Base-by-base conservation (phyloP, 2,888 invertebrate species). In the Ectemnius continuus region DNA sequence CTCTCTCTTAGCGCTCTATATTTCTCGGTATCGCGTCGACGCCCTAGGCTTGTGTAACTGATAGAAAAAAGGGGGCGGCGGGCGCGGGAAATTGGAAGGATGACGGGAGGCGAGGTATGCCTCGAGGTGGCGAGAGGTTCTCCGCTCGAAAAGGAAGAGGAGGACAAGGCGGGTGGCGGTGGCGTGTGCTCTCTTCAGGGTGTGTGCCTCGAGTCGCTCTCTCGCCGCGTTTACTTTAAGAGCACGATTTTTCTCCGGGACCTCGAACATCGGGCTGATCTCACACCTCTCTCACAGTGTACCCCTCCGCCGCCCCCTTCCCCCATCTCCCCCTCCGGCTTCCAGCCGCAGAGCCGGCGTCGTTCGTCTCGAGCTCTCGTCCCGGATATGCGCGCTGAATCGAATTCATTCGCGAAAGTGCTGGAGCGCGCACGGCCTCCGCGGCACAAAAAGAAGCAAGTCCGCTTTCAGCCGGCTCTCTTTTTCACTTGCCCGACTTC, bases 351-450 rank as follows among this genome's bases (percentile, higher is more conserved):
- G 58, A 26, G 61, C 36, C 18, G 16, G 8, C 52, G n/a, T 14
- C 52, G 52, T 36, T 36, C 36, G 36, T 36, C 36, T 36, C 36
- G 16, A 52, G 14, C 52, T 52, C 52, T 11, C 52, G 14, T 52
- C 16, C 52, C 13, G 73, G 67, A 78, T 78, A 70, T 67, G 64
- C 64, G 48, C 67, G 52, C 28, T 70, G 78, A 78, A 78, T 78
- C 78, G 78, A 70, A 73, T 77, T 78, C 78, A 77, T 78, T 73
- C 73, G 73, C 65, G 73, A 56, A 77, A 78, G 77, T 78, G 77
- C 77, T 73, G 47, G 45, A 36, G 26, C 60, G 64, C 58, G 58
- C 20, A 62, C 52, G 23, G 59, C 20, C 47, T 36, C 36, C 36
- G 0, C 8, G 4, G 36, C 36, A 36, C 36, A 36, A 52, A 59